These are phyloP conservation scores for Sebastes iracundus DNA, from an alignment of 2,797 vertebrate species.

Conservation along the genomic window DNA sequence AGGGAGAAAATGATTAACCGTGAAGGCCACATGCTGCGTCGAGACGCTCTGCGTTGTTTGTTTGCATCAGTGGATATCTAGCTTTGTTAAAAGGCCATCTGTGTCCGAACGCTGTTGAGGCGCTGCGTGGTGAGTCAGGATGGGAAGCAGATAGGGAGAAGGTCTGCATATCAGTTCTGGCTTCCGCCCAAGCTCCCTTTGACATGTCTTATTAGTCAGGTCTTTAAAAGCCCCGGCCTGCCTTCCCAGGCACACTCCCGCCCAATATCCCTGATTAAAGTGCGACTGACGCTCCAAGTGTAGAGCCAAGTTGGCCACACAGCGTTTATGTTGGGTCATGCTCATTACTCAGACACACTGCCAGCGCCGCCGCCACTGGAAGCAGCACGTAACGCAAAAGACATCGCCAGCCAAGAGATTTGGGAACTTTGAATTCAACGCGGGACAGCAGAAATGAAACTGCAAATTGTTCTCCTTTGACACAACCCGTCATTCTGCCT, in stretches of 20 bases:
- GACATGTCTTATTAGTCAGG: constrained; percentile 81
- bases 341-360: constrained; percentile 78
- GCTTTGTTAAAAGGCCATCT: constrained; percentile 63
- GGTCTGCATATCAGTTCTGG: constrained; percentile 70
- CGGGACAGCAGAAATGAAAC: constrained; percentile 52
- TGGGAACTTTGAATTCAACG: constrained; percentile 65
- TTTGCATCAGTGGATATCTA: constrained; percentile 40
- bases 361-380: constrained; percentile 45
- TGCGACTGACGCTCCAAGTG: constrained; percentile 66
- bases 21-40: constrained; percentile 36
- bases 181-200: constrained; percentile 68
- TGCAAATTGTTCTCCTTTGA: constrained; percentile 68
- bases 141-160: constrained; percentile 47
- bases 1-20: constrained; percentile 13
- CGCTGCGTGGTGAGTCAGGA: constrained; percentile 31
- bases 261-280: constrained; percentile 84
- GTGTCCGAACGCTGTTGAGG: constrained; percentile 41
- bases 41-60: constrained; percentile 37
- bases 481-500: constrained; percentile 41
- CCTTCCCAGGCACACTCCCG: constrained; percentile 70
- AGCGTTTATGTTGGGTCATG: constrained; percentile 79
- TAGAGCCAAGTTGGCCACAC: constrained; percentile 78
- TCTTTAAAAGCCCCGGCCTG: constrained; percentile 79
- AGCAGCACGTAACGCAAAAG: constrained; percentile 50
- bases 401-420: constrained; percentile 48